A percentile compares a stretch with the other conserved stretches of the same genome.
Conservation (phyloP, 1,140 invertebrate genomes). For the Trichonephila clavata region DNA sequence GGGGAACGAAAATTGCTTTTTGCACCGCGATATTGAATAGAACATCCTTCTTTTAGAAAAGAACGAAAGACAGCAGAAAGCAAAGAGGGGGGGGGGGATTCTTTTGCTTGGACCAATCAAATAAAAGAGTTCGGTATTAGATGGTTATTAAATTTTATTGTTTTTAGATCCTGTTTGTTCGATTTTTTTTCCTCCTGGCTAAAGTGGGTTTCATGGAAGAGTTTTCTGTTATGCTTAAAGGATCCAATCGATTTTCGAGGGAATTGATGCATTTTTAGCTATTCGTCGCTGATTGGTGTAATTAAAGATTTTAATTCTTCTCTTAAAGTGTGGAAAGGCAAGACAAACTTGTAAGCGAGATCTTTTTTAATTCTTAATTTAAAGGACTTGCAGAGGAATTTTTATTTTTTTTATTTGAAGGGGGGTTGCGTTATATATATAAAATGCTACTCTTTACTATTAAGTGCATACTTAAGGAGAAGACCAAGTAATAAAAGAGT, state of each 20-base stretch:
- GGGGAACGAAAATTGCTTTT: slow-evolving; percentile 60
- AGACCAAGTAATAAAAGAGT: slow-evolving; percentile 8
- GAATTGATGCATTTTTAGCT: neutral
- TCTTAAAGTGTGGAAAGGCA: neutral
- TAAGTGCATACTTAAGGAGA: slow-evolving; percentile 12
- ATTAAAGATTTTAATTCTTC: slow-evolving; percentile 34
- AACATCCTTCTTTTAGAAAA: neutral
- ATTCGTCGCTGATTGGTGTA: neutral
- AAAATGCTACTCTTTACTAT: slow-evolving; percentile 28
- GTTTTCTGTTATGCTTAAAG: neutral
- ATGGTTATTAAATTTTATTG: slow-evolving; percentile 69
- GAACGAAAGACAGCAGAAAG: slow-evolving; percentile 15
- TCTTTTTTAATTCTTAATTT: neutral
- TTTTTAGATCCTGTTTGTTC: slow-evolving; percentile 51
- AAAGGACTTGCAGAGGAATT: neutral
- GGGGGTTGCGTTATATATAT: neutral
- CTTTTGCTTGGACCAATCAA: slow-evolving; percentile 56
- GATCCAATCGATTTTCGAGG: no score
- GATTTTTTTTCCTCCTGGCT: neutral
- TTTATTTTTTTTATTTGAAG: neutral
- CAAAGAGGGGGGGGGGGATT: neutral
- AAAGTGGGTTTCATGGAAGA: neutral
- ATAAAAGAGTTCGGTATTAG: slow-evolving; percentile 63
- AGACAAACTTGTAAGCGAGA: neutral
- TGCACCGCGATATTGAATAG: neutral